Percentiles rank a stretch among this genome's conserved stretches.
Conservation (phyloP, 1,140 invertebrate genomes). For the Venturia canescens region DNA sequence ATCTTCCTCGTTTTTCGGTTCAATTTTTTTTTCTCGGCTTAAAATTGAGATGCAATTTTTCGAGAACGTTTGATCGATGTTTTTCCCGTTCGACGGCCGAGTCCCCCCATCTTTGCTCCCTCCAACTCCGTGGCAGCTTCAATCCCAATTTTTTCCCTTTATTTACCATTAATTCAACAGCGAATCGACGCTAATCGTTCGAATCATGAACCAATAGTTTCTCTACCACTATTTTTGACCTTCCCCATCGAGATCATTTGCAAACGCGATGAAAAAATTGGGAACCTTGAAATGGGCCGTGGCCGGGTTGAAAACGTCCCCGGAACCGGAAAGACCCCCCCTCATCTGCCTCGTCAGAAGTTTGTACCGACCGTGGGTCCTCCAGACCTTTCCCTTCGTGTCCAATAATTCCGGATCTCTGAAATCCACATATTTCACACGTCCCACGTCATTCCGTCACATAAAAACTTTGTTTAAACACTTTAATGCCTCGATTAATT, state of each 20-base stretch:
- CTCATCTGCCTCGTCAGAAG: conserved; percentile 64
- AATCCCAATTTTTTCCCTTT: too few relatives aligned
- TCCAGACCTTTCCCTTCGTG: conserved; percentile 57
- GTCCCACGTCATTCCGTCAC: background rate
- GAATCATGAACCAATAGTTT: too few relatives aligned
- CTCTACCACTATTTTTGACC: too few relatives aligned
- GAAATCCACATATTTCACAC: conserved; percentile 40
- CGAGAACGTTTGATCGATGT: background rate
- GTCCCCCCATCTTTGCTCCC: too few relatives aligned
- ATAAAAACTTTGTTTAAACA: background rate
- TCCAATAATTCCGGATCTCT: conserved; percentile 58
- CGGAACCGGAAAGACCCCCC: conserved; percentile 68
- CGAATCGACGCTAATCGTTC: too few relatives aligned
- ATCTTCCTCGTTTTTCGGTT: background rate
- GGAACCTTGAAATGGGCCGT: conserved; percentile 68
- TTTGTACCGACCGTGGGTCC: conserved; percentile 65
- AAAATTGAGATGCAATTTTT: background rate
- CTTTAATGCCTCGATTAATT: background rate
- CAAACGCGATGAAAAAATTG: background rate
- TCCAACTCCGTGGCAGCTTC: too few relatives aligned
- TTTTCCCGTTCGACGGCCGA: background rate
- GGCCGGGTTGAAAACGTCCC: conserved; percentile 68
- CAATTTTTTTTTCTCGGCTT: too few relatives aligned
- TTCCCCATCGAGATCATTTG: background rate
- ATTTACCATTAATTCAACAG: too few relatives aligned